Evolutionary conservation across 2,888 invertebrate genomes (phyloP).

Genomic region (Trisateles emortualis): DNA sequence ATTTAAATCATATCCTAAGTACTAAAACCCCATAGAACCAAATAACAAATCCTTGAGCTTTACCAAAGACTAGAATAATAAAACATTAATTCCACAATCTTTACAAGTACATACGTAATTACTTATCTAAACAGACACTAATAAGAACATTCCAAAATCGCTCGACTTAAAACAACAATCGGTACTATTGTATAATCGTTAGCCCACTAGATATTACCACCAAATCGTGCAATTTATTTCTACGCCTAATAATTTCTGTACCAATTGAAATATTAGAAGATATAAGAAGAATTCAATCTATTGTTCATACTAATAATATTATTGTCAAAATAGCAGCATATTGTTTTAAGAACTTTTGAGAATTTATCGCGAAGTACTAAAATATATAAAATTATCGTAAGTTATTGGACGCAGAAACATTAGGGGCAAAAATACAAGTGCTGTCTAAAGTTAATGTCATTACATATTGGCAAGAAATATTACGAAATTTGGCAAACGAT

Average conservation of each 20-base stretch:
- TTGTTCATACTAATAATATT: conserved; percentile 28
- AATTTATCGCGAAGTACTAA: background rate
- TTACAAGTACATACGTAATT: conserved; percentile 44
- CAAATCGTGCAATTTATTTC: conserved; percentile 15
- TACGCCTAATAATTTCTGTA: conserved; percentile 41
- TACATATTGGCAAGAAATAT: conserved; percentile 69
- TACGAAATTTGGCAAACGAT: conserved; percentile 61
- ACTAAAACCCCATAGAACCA: conserved; percentile 53
- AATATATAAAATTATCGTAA: conserved; percentile 4
- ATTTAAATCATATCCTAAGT: conserved; percentile 48
- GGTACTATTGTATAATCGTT: conserved; percentile 14
- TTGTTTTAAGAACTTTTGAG: conserved; percentile 13
- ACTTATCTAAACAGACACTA: conserved; percentile 34
- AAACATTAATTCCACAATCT: conserved; percentile 59
- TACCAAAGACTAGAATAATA: conserved; percentile 81
- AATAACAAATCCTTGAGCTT: conserved; percentile 73
- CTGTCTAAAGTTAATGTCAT: conserved; percentile 36
- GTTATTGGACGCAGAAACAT: conserved; percentile 39
- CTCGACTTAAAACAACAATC: conserved; percentile 15
- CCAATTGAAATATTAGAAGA: conserved; percentile 27
- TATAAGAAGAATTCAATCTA: conserved; percentile 16
- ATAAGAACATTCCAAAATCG: conserved; percentile 29
- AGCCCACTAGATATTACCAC: conserved; percentile 16
- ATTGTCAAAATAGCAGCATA: conserved; percentile 44
- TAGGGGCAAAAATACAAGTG: conserved; percentile 23